phyloP scores from a whole-genome alignment of 2,797 vertebrate genomes.

The Mallotus villosus region DNA sequence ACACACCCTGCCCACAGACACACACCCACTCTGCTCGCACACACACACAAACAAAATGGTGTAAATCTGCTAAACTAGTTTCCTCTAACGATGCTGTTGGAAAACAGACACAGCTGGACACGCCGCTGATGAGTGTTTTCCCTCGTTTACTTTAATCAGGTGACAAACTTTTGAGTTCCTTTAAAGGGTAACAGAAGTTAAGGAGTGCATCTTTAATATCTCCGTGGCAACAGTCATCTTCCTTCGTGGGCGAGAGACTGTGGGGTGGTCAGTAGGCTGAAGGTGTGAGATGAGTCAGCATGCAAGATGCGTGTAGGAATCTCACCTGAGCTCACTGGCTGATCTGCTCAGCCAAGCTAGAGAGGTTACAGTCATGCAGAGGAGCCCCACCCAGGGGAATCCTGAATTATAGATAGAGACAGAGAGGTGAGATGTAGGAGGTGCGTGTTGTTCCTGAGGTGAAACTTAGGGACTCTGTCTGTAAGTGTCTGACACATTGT shows the following conservation, averaged over 20 bases:
- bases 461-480: slow-evolving; percentile 18
- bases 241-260: neutral
- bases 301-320: neutral
- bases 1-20: too few relatives aligned
- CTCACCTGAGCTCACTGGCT: slow-evolving; percentile 21
- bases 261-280: neutral
- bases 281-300: slow-evolving; percentile 35
- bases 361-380: slow-evolving; percentile 47
- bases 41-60: too few relatives aligned
- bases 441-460: slow-evolving; percentile 23
- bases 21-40: too few relatives aligned
- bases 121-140: too few relatives aligned
- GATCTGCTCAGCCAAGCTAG: slow-evolving; percentile 51
- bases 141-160: too few relatives aligned
- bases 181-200: neutral
- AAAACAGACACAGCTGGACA: too few relatives aligned
- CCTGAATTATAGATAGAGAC: slow-evolving; percentile 53
- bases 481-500: slow-evolving; percentile 30
- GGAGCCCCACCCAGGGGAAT: slow-evolving; percentile 40
- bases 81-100: too few relatives aligned
- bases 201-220: neutral
- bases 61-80: too few relatives aligned
- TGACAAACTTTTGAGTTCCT: too few relatives aligned
- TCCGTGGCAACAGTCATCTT: neutral
- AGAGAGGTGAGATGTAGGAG: slow-evolving; percentile 26